phyloP scores from a whole-genome alignment of 2,888 invertebrate species.

The Chrysodeixis includens region DNA sequence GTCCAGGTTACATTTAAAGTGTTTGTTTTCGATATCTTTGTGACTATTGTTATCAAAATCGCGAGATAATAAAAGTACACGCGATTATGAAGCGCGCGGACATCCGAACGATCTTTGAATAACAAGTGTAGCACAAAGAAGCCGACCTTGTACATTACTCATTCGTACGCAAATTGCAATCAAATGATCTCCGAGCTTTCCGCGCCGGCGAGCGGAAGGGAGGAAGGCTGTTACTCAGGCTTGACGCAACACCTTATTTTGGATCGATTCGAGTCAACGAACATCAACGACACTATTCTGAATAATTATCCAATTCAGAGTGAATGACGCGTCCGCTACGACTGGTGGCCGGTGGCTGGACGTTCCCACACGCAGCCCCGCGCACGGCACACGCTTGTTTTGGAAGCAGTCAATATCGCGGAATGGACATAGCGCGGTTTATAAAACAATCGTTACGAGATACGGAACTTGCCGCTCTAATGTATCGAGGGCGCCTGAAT shows the following conservation, averaged over 20 bases:
- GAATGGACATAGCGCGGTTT: conserved; percentile 7
- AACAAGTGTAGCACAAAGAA: conserved; percentile 6
- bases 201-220: conserved; percentile 3
- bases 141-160: conserved; percentile 20
- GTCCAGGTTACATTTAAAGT: neutral
- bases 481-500: neutral
- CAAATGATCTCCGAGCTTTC: conserved; percentile 9
- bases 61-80: neutral
- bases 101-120: conserved; percentile 9
- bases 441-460: conserved; percentile 6
- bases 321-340: neutral
- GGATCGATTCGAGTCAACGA: conserved; percentile 14
- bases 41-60: neutral
- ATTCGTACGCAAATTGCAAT: conserved; percentile 14
- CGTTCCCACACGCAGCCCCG: neutral
- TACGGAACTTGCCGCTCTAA: neutral
- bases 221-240: conserved; percentile 8
- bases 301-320: conserved; percentile 7
- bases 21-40: neutral
- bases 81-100: neutral
- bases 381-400: neutral
- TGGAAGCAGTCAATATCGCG: conserved; percentile 7
- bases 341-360: neutral
- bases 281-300: conserved; percentile 11
- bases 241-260: conserved; percentile 30